Base-by-base conservation (phyloP, 2,888 invertebrate species). In the Drosophila colorata region DNA sequence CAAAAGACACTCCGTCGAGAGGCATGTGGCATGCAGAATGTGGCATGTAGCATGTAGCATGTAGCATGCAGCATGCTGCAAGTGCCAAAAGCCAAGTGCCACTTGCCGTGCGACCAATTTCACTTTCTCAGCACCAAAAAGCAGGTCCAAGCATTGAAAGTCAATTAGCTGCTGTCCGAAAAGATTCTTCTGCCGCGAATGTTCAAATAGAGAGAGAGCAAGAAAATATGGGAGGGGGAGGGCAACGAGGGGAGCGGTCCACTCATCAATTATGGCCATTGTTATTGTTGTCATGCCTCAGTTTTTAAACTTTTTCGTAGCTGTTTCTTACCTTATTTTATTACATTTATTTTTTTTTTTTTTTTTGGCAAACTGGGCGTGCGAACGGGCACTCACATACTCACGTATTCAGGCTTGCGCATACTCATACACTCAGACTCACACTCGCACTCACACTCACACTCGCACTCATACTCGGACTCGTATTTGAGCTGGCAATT, bases 81-180 rank as follows among this genome's bases (percentile, higher is more conserved):
- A 40, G 33, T 49, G 55, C 41, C 41, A 48, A 25, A 23, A 14
- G 16, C n/a, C 72, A 63, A 56, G 67, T 60, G 70, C 52, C 76
- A 67, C 73, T 67, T 66, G 75, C 64, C 60, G 46, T 52, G 67
- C 80, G 74, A 83, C 87, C 87, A 83, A 83, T 83, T 83, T 83
- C 83, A 87, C 83, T 83, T 83, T 83, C 83, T 87, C 85, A 80
- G 67, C 66, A 28, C 20, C 66, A 48, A 7, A 41, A 66, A 53
- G 20, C 48, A 40, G 60, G 35, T 58, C 57, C 74, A 72, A 83
- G 87, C 83, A 84, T 70, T 85, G 83, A 87, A 84, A 84, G 86
- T 84, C 83, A 84, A 84, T 84, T 84, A 84, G 83, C 86, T 58
- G 72, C 67, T 67, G 74, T 68, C 79, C 69, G 57, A 71, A 78